Evolutionary conservation across 2,113 vertebrate species (phyloP).

Genomic region (Equus quagga): DNA sequence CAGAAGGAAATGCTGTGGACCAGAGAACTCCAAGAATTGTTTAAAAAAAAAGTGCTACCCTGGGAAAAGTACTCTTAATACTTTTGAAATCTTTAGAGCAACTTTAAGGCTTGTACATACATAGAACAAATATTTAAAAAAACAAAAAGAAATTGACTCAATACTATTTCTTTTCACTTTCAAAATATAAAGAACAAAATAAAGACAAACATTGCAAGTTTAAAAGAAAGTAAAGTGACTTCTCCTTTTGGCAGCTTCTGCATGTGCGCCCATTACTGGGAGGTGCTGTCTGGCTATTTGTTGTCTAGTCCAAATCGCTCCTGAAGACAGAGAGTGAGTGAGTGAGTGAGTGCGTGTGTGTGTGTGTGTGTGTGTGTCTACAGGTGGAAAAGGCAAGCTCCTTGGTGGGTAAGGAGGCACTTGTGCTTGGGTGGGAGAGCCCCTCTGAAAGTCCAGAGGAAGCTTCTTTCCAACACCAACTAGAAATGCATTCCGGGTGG

Average conservation of each 20-base stretch:
- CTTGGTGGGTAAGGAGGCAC: background rate
- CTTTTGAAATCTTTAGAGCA: constrained; percentile 93
- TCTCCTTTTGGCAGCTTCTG: constrained; percentile 87
- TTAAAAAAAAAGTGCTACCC: constrained; percentile 88
- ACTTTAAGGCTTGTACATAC: constrained; percentile 99
- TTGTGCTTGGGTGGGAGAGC: constrained; percentile 25
- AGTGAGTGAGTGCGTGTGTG: background rate
- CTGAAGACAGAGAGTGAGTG: background rate
- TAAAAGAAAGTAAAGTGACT: constrained; percentile 87
- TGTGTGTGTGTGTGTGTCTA: background rate
- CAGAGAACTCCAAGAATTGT: constrained; percentile 86
- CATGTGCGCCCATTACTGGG: constrained; percentile 58
- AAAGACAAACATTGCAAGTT: constrained; percentile 91
- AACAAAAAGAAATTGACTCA: constrained; percentile 88
- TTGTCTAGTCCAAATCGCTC: background rate
- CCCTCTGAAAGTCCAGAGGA: background rate
- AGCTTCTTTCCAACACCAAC: background rate
- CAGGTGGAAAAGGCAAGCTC: constrained; percentile 43
- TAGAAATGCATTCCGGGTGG: background rate
- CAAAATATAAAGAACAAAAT: constrained; percentile 92
- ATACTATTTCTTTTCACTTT: constrained; percentile 92
- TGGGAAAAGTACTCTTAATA: constrained; percentile 92
- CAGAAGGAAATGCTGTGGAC: constrained; percentile 85
- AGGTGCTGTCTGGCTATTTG: constrained; percentile 34
- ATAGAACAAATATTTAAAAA: constrained; percentile 97